These are phyloP conservation scores for Lobophora halterata DNA, from an alignment of 2,888 invertebrate species.

Conservation along the genomic window DNA sequence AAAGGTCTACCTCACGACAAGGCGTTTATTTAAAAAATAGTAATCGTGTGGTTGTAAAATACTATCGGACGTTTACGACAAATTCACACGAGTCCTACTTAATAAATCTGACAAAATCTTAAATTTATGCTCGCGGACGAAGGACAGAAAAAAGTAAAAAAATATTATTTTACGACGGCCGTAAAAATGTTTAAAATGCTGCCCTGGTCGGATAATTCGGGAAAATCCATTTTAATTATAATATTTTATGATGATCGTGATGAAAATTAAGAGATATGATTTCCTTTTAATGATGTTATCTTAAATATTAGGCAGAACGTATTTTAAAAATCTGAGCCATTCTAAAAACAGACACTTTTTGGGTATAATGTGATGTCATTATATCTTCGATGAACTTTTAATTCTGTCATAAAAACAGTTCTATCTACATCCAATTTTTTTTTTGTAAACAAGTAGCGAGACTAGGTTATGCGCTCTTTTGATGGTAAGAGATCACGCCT, in stretches of 20 bases:
- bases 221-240: conserved; percentile 69
- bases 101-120: conserved; percentile 74
- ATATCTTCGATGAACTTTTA: neutral
- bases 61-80: conserved; percentile 73
- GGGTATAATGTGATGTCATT: neutral
- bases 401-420: neutral
- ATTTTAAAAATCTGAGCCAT: conserved; percentile 14
- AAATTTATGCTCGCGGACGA: conserved; percentile 66
- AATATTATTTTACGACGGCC: conserved; percentile 52
- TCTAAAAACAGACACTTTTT: conserved; percentile 1
- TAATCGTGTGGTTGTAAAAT: conserved; percentile 68
- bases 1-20: conserved; percentile 45
- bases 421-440: too few species aligned
- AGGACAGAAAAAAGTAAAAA: conserved; percentile 51
- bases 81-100: conserved; percentile 74
- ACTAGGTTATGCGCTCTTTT: too few species aligned
- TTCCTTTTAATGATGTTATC: conserved; percentile 33
- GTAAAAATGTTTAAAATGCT: conserved; percentile 60
- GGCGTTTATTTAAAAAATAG: conserved; percentile 57
- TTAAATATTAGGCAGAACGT: conserved; percentile 23
- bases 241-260: conserved; percentile 47
- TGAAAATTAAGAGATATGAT: conserved; percentile 45
- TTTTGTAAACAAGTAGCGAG: too few species aligned
- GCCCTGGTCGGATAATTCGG: conserved; percentile 52
- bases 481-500: too few species aligned